A percentile compares a stretch with the other conserved stretches of the same genome.
Evolutionary conservation across 2,888 invertebrate genomes (phyloP).

Genomic region (Napeogenes sylphis): DNA sequence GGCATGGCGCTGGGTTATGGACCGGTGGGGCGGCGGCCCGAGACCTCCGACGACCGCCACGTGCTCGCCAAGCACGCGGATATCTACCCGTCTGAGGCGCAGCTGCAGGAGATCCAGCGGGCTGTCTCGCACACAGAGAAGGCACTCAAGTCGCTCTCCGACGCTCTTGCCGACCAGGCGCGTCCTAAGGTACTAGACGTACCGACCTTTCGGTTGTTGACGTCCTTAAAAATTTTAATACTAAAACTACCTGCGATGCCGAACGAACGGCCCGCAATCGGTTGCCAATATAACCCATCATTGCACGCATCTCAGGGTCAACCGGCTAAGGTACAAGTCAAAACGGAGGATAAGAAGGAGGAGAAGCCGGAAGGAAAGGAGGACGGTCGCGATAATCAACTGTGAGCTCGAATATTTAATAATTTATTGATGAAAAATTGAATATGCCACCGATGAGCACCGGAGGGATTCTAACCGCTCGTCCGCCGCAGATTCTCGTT

Average conservation of each 20-base stretch:
- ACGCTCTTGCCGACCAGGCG: slow-evolving; percentile 84
- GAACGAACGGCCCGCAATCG: too few relatives aligned
- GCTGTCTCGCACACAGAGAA: slow-evolving; percentile 95
- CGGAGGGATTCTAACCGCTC: neutral
- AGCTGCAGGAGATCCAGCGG: slow-evolving; percentile 92
- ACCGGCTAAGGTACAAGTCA: slow-evolving; percentile 44
- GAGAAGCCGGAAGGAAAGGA: slow-evolving; percentile 79
- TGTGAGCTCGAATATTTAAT: slow-evolving; percentile 75
- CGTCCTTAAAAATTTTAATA: too few relatives aligned
- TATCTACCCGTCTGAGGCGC: slow-evolving; percentile 95
- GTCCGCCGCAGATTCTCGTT: slow-evolving; percentile 60
- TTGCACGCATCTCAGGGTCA: slow-evolving; percentile 33
- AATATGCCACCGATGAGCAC: too few relatives aligned
- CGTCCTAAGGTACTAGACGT: slow-evolving; percentile 48
- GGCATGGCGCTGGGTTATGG: slow-evolving; percentile 49
- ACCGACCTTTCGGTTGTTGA: too few relatives aligned
- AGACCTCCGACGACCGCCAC: slow-evolving; percentile 97
- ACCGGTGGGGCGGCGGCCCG: slow-evolving; percentile 85
- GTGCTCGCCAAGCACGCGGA: slow-evolving; percentile 94
- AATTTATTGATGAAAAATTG: neutral
- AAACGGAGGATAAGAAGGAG: slow-evolving; percentile 59
- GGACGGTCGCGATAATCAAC: slow-evolving; percentile 88
- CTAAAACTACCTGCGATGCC: too few relatives aligned
- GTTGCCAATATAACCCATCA: too few relatives aligned
- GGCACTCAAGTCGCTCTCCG: slow-evolving; percentile 95